Evolutionary conservation across 53 echinoderm and acorn worm species (phyloP).

Genomic region (Actinopyga echinites): DNA sequence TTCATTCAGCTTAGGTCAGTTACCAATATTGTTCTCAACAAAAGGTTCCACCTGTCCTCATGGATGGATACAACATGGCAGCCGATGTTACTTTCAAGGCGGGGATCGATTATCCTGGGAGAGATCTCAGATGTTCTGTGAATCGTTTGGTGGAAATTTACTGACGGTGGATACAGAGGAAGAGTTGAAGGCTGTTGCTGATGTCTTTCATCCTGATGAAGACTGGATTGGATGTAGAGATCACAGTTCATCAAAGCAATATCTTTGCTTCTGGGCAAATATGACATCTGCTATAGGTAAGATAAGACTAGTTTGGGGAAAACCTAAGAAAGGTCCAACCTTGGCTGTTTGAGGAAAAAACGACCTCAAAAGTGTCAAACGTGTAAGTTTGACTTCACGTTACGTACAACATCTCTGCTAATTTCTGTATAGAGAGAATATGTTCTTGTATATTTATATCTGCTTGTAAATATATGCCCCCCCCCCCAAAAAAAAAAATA

Average conservation of each 20-base stretch:
- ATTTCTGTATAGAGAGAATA: too few relatives aligned
- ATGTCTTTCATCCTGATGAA: neutral
- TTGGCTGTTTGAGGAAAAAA: too few relatives aligned
- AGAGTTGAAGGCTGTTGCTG: neutral
- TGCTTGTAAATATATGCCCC: too few relatives aligned
- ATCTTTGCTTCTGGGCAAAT: neutral
- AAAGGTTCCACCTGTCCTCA: constrained; percentile 4
- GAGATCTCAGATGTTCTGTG: neutral
- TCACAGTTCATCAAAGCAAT: neutral
- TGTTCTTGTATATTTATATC: too few relatives aligned
- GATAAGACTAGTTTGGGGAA: too few relatives aligned
- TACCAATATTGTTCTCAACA: too few relatives aligned
- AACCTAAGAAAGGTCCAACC: too few relatives aligned
- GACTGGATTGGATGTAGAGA: constrained; percentile 11
- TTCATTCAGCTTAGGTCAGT: too few relatives aligned
- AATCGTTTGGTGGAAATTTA: constrained; percentile 15
- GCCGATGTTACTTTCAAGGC: constrained; percentile 16
- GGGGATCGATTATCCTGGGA: neutral
- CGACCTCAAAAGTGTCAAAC: too few relatives aligned
- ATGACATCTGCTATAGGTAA: neutral
- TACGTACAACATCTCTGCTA: too few relatives aligned
- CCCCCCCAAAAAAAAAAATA: too few relatives aligned
- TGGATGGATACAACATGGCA: neutral
- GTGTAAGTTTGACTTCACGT: too few relatives aligned
- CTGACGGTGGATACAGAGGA: neutral